These are phyloP conservation scores for Coreius guichenoti DNA, from an alignment of 2,797 vertebrate genomes.

Conservation along the genomic window DNA sequence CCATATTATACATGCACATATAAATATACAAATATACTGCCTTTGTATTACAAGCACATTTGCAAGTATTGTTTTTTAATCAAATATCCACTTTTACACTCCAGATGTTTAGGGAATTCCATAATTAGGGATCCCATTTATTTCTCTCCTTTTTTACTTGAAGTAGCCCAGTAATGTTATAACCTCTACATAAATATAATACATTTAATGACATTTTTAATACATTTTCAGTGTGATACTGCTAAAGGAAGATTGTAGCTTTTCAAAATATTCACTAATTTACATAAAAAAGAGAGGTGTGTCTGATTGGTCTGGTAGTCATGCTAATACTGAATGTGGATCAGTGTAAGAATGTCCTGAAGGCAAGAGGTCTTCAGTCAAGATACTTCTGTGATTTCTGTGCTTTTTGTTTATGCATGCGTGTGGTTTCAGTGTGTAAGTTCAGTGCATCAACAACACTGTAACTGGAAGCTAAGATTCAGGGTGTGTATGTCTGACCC, in stretches of 20 bases:
- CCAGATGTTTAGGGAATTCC: not conserved
- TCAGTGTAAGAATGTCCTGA: not conserved
- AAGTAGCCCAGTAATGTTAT: not conserved
- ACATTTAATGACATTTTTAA: not conserved
- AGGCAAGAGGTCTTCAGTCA: not conserved
- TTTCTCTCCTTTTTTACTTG: not conserved
- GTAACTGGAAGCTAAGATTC: not conserved
- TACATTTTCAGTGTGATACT: not conserved
- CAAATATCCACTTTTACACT: not conserved
- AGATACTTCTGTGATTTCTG: not conserved
- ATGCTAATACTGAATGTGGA: not conserved
- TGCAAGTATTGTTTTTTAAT: not conserved
- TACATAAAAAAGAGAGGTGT: not conserved
- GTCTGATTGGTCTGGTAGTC: not conserved
- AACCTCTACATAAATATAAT: not conserved
- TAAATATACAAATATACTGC: not conserved
- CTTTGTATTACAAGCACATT: not conserved
- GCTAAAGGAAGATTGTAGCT: not conserved
- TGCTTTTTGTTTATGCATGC: not conserved
- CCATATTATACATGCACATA: not conserved
- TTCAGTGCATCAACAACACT: not conserved
- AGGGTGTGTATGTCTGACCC: conserved; percentile 21
- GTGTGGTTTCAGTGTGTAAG: not conserved
- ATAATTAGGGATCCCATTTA: not conserved
- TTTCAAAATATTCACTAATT: not conserved